Percentiles rank a stretch among this genome's conserved stretches.
phyloP scores from a whole-genome alignment of 2,888 invertebrate species.

The Leistus spinibarbis region DNA sequence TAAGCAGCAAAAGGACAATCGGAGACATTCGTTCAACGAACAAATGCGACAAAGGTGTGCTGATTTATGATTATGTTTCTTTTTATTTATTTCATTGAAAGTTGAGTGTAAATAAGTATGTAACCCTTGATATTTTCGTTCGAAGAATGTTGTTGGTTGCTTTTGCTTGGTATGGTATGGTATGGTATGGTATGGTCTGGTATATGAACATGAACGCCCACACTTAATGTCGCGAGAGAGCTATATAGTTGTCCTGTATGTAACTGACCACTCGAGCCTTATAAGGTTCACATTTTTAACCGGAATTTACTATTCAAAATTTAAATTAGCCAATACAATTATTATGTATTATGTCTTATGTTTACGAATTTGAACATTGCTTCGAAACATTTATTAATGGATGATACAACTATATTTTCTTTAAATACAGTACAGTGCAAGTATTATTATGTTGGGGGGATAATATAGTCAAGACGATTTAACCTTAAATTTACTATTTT shows the following conservation, averaged over 20 bases:
- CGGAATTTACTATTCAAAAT: background rate
- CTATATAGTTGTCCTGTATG: background rate
- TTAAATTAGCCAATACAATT: background rate
- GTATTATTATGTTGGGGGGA: no score
- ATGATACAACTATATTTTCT: background rate
- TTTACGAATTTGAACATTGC: background rate
- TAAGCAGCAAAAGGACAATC: conserved; percentile 40
- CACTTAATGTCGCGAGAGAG: background rate
- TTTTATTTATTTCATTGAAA: background rate
- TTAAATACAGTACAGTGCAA: no score
- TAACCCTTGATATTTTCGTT: background rate
- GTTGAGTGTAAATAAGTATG: no score
- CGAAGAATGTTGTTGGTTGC: background rate
- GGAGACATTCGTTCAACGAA: conserved; percentile 47
- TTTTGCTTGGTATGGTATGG: no score
- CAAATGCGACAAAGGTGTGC: conserved; percentile 36
- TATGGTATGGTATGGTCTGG: no score
- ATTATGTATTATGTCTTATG: background rate
- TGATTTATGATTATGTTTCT: background rate
- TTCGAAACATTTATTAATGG: no score
- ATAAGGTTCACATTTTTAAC: background rate
- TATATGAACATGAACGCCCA: no score
- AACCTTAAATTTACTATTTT: no score
- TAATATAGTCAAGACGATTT: no score
- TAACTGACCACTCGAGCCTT: background rate